phyloP scores from a whole-genome alignment of 1,140 invertebrate genomes.

The Drosophila quadrilineata region DNA sequence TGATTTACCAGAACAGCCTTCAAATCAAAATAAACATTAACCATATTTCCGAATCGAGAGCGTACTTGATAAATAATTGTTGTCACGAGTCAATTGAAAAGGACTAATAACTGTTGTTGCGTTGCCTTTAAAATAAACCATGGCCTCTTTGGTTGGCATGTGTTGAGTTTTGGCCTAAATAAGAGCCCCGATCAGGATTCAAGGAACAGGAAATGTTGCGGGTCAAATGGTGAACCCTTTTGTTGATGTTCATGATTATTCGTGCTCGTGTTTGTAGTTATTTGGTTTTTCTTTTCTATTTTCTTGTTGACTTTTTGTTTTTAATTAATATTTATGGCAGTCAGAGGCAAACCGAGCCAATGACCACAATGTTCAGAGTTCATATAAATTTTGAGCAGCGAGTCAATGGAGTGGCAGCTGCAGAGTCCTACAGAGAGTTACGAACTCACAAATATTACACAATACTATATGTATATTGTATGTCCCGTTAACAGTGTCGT shows the following conservation, averaged over 20 bases:
- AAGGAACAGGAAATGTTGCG: slow-evolving; percentile 42
- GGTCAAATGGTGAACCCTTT: slow-evolving; percentile 49
- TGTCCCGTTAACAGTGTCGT: slow-evolving; percentile 32
- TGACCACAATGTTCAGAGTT: neutral
- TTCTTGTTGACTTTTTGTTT: slow-evolving; percentile 35
- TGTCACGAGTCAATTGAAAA: neutral
- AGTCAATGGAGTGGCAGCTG: slow-evolving; percentile 56
- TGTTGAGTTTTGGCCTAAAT: slow-evolving; percentile 18
- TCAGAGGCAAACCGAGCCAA: slow-evolving; percentile 28
- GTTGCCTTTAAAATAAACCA: neutral
- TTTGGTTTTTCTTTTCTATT: slow-evolving; percentile 37
- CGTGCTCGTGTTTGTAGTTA: slow-evolving; percentile 44
- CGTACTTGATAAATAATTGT: neutral
- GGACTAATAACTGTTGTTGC: neutral
- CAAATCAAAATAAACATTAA: too few species aligned
- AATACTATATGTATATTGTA: too few species aligned
- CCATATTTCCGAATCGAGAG: too few species aligned
- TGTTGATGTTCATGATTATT: slow-evolving; percentile 54
- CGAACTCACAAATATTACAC: too few species aligned
- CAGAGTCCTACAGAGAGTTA: too few species aligned
- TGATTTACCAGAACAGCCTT: too few species aligned
- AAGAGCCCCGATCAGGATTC: slow-evolving; percentile 36
- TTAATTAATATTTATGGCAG: slow-evolving; percentile 72
- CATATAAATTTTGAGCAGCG: slow-evolving; percentile 26
- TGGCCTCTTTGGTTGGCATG: neutral